Percentiles rank a stretch among this genome's conserved stretches.
These are phyloP conservation scores for Maniola hyperantus DNA, from an alignment of 2,888 invertebrate genomes.

Conservation along the genomic window DNA sequence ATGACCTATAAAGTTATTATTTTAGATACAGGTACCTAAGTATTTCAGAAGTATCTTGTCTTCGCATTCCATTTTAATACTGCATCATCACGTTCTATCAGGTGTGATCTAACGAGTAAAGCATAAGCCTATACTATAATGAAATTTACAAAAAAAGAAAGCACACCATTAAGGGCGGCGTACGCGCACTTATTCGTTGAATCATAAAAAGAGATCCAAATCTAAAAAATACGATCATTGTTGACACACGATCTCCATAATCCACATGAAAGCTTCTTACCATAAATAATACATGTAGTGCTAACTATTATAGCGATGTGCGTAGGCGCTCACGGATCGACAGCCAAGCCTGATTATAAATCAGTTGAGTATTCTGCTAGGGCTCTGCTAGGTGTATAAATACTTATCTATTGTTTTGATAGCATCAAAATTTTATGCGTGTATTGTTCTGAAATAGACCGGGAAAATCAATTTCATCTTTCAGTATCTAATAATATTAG, in stretches of 20 bases:
- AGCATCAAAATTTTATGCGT: slow-evolving; percentile 5
- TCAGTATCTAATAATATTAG: no score
- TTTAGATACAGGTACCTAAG: no score
- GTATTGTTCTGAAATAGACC: not conserved
- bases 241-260: slow-evolving; percentile 78
- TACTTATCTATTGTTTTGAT: slow-evolving; percentile 25
- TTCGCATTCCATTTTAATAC: not conserved
- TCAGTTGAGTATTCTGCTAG: slow-evolving; percentile 53
- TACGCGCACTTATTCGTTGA: slow-evolving; percentile 11
- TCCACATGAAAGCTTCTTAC: slow-evolving; percentile 79
- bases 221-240: slow-evolving; percentile 57
- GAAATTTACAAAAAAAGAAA: slow-evolving; percentile 9
- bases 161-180: not conserved
- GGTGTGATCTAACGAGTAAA: not conserved
- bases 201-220: slow-evolving; percentile 26
- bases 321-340: slow-evolving; percentile 78
- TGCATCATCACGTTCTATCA: not conserved
- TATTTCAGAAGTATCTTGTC: no score
- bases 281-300: slow-evolving; percentile 81
- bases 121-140: not conserved
- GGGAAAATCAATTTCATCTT: not conserved
- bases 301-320: slow-evolving; percentile 72
- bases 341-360: slow-evolving; percentile 79
- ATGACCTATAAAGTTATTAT: no score
- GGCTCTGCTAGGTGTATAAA: slow-evolving; percentile 41